These are phyloP conservation scores for Pampusana beccarii DNA, from an alignment of 2,113 vertebrate species.

Conservation along the genomic window DNA sequence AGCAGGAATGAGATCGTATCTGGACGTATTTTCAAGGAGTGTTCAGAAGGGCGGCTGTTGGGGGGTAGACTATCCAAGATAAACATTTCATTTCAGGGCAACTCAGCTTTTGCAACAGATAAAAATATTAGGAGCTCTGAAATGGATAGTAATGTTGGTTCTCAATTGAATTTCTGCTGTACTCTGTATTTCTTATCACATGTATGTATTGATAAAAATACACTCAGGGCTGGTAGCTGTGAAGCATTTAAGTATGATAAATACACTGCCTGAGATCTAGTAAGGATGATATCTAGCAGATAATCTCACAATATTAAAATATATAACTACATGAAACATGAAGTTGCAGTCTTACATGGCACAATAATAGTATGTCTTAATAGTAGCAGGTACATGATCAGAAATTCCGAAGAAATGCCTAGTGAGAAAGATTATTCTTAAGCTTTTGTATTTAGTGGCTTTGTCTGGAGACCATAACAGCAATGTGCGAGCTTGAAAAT, in stretches of 20 bases:
- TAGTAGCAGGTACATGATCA: neutral
- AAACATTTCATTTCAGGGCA: slow-evolving; percentile 52
- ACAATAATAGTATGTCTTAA: neutral
- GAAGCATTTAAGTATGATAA: slow-evolving; percentile 29
- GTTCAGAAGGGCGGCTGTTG: neutral
- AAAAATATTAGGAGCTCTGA: slow-evolving; percentile 11
- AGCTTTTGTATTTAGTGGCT: neutral
- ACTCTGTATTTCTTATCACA: slow-evolving; percentile 25
- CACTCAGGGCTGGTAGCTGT: neutral
- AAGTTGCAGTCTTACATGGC: neutral
- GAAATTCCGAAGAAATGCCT: neutral
- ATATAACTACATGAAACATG: neutral
- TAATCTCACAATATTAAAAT: slow-evolving; percentile 6
- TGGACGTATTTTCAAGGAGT: slow-evolving; percentile 11
- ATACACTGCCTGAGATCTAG: neutral
- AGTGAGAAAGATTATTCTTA: neutral
- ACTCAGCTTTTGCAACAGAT: slow-evolving; percentile 26
- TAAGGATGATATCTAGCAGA: neutral
- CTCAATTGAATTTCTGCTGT: neutral
- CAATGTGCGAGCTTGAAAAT: neutral
- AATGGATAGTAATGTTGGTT: neutral
- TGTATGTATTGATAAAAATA: slow-evolving; percentile 36
- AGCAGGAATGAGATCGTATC: slow-evolving; percentile 19
- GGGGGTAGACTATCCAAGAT: slow-evolving; percentile 29
- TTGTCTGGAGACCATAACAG: neutral